Base-by-base conservation (phyloP, 2,113 vertebrate species). In the Sinosuthora webbiana region DNA sequence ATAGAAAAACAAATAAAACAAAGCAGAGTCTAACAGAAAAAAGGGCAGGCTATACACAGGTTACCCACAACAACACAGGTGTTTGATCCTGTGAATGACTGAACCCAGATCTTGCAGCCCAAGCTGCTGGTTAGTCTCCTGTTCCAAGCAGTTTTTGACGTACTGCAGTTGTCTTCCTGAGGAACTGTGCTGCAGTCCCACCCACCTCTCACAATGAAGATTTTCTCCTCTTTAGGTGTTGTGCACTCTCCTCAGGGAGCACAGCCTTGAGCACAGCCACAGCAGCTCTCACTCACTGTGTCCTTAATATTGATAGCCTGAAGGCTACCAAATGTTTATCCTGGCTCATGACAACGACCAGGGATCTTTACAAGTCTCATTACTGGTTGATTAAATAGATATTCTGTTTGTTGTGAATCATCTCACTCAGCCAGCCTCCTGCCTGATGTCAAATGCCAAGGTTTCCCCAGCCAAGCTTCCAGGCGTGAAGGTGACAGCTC, bases 201-300 rank as follows among this genome's bases (percentile, higher is more conserved):
- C 19, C 10, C 24, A 45, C 3, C 1, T 1, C 47, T 69, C 80
- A 49, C 15, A 44, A 41, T 0, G 5, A 77, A n/a, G 0, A 21
- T 57, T 83, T 81, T 53, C 73, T 37, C 15, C 24, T 60, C 28
- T 30, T 59, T 35, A 5, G 10, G 30, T 47, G 15, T 23, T 30
- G 19, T n/a, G 21, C 28, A 33, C 10, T 21, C 4, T 49, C 13
- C 70, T 41, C 1, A 3, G 28, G 33, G 11, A 81, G 42, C 56
- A 27, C 24, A 82, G 24, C 24, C 27, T 21, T 6, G 2, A 71
- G 39, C 22, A 31, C 12, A 77, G 56, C 31, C 59, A 41, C 30
- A 39, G 41, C 0, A 0, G 16, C 74, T 74, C 33, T 69, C 27
- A 63, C 31, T 15, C 24, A 15, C 31, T 28, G 2, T 53, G 44